Base-by-base conservation (phyloP, 2,888 invertebrate species). In the Drosophila antonietae region DNA sequence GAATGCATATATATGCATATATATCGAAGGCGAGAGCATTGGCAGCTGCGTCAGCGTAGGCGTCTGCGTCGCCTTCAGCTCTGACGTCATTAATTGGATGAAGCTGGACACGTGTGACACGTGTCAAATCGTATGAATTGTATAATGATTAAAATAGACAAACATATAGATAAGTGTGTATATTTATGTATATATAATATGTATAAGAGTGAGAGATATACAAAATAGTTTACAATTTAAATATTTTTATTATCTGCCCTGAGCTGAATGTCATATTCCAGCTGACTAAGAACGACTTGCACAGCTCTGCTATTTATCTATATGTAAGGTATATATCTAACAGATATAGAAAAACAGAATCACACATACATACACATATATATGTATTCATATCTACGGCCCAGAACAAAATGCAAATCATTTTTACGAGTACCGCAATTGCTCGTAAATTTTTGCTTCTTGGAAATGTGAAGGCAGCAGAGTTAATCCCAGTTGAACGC, bases 391-490 rank as follows among this genome's bases (percentile, higher is more conserved):
- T 37, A 37, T 52, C 52, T 52, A n/a, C 39, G 41, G 8, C 14
- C 39, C 44, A 35, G 28, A 58, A 18, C 49, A 55, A 62, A 62
- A 52, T 53, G 75, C 76, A 63, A 76, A 76, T 76, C 65, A 76
- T 68, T 76, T 76, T 76, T 76, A 76, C 62, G 76, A 68, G 43
- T 39, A 43, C 53, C 66, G 60, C 75, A 70, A 61, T 59, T 68
- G 53, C 58, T 66, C 39, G 43, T 67, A 68, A 72, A 65, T 61
- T 60, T 46, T 46, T 35, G 44, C 58, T 49, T 59, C 61, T 70
- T 66, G 18, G 51, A 55, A 47, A 15, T 33, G 15, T 7, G 51
- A 20, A 53, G 37, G 46, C 52, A 47, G 35, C n/a, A n/a, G 20
- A 10, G n/a, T 23, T 31, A 10, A 8, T n/a, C 1, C 10, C 7